Evolutionary conservation across 1,140 invertebrate species (phyloP).

Genomic region (Bombus vancouverensis): DNA sequence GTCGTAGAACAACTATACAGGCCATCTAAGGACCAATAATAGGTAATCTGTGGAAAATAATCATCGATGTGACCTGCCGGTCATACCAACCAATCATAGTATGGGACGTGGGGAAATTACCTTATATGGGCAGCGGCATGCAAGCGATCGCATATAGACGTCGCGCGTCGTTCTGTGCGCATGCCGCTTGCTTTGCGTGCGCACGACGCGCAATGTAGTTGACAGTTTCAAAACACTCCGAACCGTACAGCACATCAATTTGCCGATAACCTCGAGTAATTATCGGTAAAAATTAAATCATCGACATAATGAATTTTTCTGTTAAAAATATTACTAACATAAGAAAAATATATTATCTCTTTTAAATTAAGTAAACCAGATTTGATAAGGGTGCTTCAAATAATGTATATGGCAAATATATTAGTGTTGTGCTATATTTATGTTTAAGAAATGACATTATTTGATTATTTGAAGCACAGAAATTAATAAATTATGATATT

Average conservation of each 20-base stretch:
- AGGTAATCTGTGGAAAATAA: slow-evolving; percentile 50
- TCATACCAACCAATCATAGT: slow-evolving; percentile 79
- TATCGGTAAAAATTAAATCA: slow-evolving; percentile 2
- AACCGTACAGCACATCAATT: background rate
- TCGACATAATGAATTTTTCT: background rate
- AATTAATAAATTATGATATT: slow-evolving; percentile 13
- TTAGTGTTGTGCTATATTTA: background rate
- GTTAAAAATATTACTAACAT: background rate
- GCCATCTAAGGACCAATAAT: slow-evolving; percentile 17
- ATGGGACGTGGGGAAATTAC: slow-evolving; percentile 83
- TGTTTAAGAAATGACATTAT: background rate
- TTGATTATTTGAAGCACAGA: background rate
- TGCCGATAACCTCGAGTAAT: background rate
- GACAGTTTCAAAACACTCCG: slow-evolving; percentile 15
- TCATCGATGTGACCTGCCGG: slow-evolving; percentile 65
- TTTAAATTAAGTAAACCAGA: background rate
- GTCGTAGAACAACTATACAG: background rate
- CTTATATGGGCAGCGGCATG: slow-evolving; percentile 83
- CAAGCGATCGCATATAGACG: slow-evolving; percentile 63
- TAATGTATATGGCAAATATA: background rate
- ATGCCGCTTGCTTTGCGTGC: slow-evolving; percentile 58
- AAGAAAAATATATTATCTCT: background rate
- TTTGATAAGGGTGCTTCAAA: background rate
- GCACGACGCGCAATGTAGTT: slow-evolving; percentile 35
- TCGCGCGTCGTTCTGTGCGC: slow-evolving; percentile 57